Conservation (phyloP, 2,113 vertebrate genomes). For the Myotis lucifugus region DNA sequence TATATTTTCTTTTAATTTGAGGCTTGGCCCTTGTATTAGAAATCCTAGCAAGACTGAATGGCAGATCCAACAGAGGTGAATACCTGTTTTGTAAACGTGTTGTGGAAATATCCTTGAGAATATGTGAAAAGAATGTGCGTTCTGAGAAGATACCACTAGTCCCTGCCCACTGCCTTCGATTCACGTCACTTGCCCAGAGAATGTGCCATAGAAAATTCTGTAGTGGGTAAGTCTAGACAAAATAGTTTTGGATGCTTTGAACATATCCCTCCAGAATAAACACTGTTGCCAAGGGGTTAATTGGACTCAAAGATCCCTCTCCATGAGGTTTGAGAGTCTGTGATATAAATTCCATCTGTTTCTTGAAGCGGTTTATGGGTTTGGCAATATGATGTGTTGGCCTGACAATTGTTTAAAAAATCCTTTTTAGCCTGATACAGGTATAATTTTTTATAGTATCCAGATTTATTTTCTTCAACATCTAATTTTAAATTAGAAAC, state of each 20-base stretch:
- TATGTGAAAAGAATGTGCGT: background rate
- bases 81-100: constrained; percentile 33
- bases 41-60: constrained; percentile 41
- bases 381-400: constrained; percentile 80
- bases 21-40: constrained; percentile 63
- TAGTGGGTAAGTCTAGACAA: constrained; percentile 78
- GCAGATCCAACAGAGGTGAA: background rate
- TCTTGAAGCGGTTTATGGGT: constrained; percentile 78
- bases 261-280: constrained; percentile 53
- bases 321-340: constrained; percentile 70
- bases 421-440: constrained; percentile 75
- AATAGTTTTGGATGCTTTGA: constrained; percentile 78
- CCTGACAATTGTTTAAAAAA: constrained; percentile 75
- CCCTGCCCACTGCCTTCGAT: background rate
- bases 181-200: background rate
- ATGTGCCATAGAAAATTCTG: constrained; percentile 70
- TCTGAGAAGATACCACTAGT: background rate
- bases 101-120: constrained; percentile 22
- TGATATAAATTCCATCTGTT: constrained; percentile 80
- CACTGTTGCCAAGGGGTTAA: constrained; percentile 81
- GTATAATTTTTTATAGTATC: constrained; percentile 81
- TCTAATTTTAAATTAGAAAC: constrained; percentile 79
- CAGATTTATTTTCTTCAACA: constrained; percentile 77
- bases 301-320: constrained; percentile 78
- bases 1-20: constrained; percentile 71